phyloP scores from a whole-genome alignment of 1,140 invertebrate genomes.

The Pteromalus puparum region DNA sequence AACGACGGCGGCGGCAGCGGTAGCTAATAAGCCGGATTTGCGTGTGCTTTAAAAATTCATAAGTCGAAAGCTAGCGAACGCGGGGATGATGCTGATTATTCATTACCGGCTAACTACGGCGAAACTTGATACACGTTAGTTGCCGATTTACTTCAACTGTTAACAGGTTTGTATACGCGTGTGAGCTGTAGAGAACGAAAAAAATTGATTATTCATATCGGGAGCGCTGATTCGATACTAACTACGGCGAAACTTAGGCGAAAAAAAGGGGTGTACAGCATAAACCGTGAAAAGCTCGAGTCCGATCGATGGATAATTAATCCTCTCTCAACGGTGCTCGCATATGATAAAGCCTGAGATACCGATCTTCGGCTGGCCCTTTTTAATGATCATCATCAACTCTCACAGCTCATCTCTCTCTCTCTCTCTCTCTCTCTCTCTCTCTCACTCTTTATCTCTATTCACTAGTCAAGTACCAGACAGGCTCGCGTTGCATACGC shows the following conservation, averaged over 20 bases:
- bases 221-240: too few relatives aligned
- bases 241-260: too few relatives aligned
- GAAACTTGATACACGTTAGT: neutral
- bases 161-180: too few relatives aligned
- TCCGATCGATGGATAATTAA: neutral
- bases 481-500: neutral
- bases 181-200: too few relatives aligned
- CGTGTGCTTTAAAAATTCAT: slow-evolving; percentile 48
- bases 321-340: neutral
- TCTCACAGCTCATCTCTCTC: neutral
- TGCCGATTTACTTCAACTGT: too few relatives aligned
- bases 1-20: too few relatives aligned
- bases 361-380: slow-evolving; percentile 14
- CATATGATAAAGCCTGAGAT: neutral
- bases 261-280: too few relatives aligned
- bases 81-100: slow-evolving; percentile 16
- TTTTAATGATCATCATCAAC: slow-evolving; percentile 37
- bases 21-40: neutral
- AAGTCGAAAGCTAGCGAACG: neutral
- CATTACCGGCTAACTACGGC: neutral
- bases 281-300: neutral
- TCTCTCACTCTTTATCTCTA: slow-evolving; percentile 15
- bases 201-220: too few relatives aligned
- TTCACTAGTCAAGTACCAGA: slow-evolving; percentile 36
- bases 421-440: slow-evolving; percentile 9